A percentile compares a stretch with the other conserved stretches of the same genome.
Evolutionary conservation across 1,140 invertebrate species (phyloP).

Genomic region (Lepidurus arcticus): DNA sequence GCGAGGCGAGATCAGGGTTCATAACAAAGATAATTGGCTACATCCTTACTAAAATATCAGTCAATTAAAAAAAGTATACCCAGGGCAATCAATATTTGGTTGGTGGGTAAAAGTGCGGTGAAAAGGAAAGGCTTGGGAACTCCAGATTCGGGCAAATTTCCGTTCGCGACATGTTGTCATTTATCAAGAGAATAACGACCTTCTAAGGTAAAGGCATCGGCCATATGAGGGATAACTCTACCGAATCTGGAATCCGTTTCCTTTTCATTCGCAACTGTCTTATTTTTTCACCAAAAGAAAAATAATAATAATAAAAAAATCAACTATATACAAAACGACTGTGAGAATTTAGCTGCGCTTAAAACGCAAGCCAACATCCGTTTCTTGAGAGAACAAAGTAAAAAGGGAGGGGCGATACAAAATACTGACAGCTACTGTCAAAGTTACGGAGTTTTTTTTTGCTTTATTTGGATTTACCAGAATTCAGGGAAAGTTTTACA

Average conservation of each 20-base stretch:
- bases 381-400: not conserved
- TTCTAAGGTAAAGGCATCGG: constrained; percentile 4
- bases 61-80: not conserved
- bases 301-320: not conserved
- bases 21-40: constrained; percentile 16
- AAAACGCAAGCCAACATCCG: not conserved
- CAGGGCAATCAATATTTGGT: constrained; percentile 1
- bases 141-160: constrained; percentile 4
- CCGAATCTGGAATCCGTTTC: not conserved
- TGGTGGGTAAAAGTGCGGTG: not conserved
- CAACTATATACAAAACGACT: constrained; percentile 22
- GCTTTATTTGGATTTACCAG: not conserved
- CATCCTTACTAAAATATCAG: constrained; percentile 4
- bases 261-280: not conserved
- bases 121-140: constrained; percentile 10
- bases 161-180: not conserved
- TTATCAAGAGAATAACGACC: not conserved
- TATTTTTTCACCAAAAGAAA: not conserved
- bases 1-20: constrained; percentile 14
- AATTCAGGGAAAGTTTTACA: not conserved
- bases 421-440: not conserved
- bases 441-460: not conserved
- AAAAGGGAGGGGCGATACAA: not conserved
- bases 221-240: not conserved
- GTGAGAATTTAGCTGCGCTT: not conserved